These are phyloP conservation scores for Anastrepha ludens DNA, from an alignment of 1,140 invertebrate species.

Conservation along the genomic window DNA sequence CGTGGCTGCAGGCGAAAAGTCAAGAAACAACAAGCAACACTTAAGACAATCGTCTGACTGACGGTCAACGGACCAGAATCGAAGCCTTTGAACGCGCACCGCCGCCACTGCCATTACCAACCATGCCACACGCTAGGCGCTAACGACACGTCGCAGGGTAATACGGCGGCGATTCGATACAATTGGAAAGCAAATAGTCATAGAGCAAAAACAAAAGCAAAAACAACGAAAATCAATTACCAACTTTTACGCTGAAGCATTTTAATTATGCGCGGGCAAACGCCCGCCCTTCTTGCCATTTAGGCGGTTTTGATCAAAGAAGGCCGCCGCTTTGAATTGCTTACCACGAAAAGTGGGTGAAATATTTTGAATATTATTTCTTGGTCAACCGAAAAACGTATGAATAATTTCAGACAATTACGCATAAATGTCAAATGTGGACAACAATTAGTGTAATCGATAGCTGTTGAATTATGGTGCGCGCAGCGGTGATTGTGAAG, in stretches of 20 bases:
- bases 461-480: background rate
- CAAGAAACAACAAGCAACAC: constrained; percentile 18
- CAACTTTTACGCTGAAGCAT: constrained; percentile 29
- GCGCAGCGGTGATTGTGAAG: background rate
- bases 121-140: background rate
- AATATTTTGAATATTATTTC: constrained; percentile 33
- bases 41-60: constrained; percentile 4
- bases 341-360: background rate
- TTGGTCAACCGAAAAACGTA: constrained; percentile 33
- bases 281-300: background rate
- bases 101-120: background rate
- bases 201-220: background rate
- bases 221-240: constrained; percentile 40
- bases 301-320: background rate
- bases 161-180: constrained; percentile 28
- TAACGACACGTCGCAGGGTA: constrained; percentile 14
- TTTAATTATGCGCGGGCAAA: constrained; percentile 7
- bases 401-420: constrained; percentile 36
- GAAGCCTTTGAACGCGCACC: background rate
- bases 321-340: background rate
- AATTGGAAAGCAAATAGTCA: constrained; percentile 16
- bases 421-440: constrained; percentile 49
- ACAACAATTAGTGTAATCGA: constrained; percentile 51
- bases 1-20: background rate
- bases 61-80: constrained; percentile 7